These are phyloP conservation scores for Chloroclysta siterata DNA, from an alignment of 2,888 invertebrate genomes.

Conservation along the genomic window DNA sequence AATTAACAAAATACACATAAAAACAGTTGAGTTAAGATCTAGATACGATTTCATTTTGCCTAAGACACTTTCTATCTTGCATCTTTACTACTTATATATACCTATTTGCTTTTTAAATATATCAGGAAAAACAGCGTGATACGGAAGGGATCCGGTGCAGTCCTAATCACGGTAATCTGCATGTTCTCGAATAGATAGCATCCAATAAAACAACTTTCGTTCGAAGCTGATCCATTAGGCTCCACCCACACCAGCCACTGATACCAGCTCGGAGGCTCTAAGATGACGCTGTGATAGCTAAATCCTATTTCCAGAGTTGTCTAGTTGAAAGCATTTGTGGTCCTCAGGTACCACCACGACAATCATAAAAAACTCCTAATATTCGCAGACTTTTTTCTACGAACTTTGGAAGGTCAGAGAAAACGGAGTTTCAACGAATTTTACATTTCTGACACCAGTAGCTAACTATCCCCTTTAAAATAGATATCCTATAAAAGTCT, in stretches of 20 bases:
- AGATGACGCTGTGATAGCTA: constrained; percentile 55
- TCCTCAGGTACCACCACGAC: too few relatives aligned
- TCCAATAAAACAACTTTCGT: constrained; percentile 78
- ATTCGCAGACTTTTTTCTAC: too few relatives aligned
- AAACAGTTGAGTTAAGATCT: too few relatives aligned
- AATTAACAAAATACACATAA: too few relatives aligned
- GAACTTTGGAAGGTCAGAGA: too few relatives aligned
- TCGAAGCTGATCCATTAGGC: constrained; percentile 68
- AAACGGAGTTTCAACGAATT: too few relatives aligned
- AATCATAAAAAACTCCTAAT: too few relatives aligned
- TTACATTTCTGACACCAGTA: too few relatives aligned
- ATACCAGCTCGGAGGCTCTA: constrained; percentile 52
- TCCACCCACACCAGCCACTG: constrained; percentile 74
- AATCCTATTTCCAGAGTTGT: neutral
- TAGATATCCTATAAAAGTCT: too few relatives aligned
- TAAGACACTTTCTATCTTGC: neutral
- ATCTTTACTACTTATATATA: neutral
- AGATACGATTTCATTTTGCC: neutral
- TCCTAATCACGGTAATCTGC: constrained; percentile 66
- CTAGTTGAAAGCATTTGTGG: too few relatives aligned
- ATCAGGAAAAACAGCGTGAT: constrained; percentile 3
- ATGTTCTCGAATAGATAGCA: constrained; percentile 70
- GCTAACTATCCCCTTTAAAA: too few relatives aligned
- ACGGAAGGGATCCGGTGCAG: constrained; percentile 30
- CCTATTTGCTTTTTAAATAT: neutral